Evolutionary conservation across 2,888 invertebrate species (phyloP), one percentile per base, ranked within the genome.

Genomic region (Aleiodes leptofemur): DNA sequence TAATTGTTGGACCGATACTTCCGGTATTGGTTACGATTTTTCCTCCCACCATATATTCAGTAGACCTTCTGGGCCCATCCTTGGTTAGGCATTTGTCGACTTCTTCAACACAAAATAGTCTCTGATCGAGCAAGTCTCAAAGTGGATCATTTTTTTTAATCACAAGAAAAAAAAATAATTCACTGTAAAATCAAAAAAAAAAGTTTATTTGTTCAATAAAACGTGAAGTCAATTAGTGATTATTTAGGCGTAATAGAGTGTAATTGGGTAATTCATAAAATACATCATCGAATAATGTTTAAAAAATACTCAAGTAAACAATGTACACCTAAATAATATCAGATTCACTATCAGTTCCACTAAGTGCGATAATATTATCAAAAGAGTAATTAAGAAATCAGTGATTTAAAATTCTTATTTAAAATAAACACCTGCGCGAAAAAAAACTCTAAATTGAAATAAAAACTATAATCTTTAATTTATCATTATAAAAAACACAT

Each of bases 51-150:
- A 48, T n/a, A 43, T 3, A 75, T 77, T 73, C 77, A 76, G 76
- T 80, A 80, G 77, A 79, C 79, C 79, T 81, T 80, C 80, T 78
- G 75, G 78, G 79, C 76, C 78, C 68, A 79, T 75, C 77, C 69
- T 61, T 72, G 75, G 73, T 76, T 74, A 73, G 72, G 78, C 56
- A 56, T 51, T 68, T 29, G 9, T 56, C 48, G 34, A 69, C 31
- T 66, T 31, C 43, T 59, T 56, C 23, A 23, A 7, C 61, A 56
- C 31, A 51, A 68, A 75, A 77, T 80, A 79, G 81, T 80, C 79
- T 76, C 59, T 76, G 77, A 73, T 79, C 78, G 57, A 57, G 70
- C 72, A 75, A 78, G 77, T 76, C 66, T 76, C 73, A 69, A 73
- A 79, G 71, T 69, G 71, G 72, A 76, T 43, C 66, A 72, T 72